phyloP scores from a whole-genome alignment of 1,140 invertebrate genomes.

The Papilio dardanus region DNA sequence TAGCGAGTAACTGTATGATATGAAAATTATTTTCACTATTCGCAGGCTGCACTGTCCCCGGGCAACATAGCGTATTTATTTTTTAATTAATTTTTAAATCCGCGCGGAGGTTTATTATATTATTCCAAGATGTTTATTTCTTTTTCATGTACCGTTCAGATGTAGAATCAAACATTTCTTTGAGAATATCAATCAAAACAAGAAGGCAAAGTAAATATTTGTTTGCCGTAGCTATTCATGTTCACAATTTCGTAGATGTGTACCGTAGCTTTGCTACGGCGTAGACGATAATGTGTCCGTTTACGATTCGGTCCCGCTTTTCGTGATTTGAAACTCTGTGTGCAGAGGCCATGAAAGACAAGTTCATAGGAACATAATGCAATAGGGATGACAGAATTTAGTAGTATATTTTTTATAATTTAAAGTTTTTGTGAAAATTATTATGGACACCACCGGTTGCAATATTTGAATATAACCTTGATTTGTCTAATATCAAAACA shows the following conservation, averaged over 20 bases:
- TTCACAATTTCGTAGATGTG: slow-evolving; percentile 13
- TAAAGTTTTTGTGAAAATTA: neutral
- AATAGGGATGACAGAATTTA: neutral
- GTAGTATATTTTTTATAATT: neutral
- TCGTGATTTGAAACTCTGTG: neutral
- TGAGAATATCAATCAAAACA: slow-evolving; percentile 2
- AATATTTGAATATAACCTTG: neutral
- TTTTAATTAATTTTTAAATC: too few relatives aligned
- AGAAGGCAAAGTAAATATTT: slow-evolving; percentile 3
- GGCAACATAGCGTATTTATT: too few relatives aligned
- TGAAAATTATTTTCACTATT: too few relatives aligned
- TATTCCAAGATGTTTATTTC: neutral
- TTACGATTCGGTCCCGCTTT: neutral
- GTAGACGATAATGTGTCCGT: neutral
- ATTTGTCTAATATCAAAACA: too few relatives aligned
- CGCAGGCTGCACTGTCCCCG: too few relatives aligned
- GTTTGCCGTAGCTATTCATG: slow-evolving; percentile 9
- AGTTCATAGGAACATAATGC: neutral
- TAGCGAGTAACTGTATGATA: too few relatives aligned
- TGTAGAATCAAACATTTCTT: neutral
- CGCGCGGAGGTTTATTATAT: too few relatives aligned
- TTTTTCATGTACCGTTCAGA: neutral
- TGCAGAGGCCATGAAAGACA: neutral
- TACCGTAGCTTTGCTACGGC: neutral
- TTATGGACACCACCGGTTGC: neutral